Evolutionary conservation across 2,888 invertebrate species (phyloP).

Genomic region (Scrobipalpa costella): DNA sequence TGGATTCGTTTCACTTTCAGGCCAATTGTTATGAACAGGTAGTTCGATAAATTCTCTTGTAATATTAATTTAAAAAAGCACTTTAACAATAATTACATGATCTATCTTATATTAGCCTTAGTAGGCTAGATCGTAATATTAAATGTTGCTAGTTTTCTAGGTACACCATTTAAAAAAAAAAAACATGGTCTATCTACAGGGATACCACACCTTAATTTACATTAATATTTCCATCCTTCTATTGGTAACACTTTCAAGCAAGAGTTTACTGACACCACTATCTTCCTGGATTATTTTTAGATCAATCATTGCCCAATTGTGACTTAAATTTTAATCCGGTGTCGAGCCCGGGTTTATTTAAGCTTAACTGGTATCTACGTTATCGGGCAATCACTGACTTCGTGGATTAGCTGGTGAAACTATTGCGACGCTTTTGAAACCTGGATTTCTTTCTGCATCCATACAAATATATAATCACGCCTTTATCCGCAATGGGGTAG

Average conservation of each 20-base stretch:
- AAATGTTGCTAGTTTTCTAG: too few species aligned
- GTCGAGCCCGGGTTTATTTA: neutral
- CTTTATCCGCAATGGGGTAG: too few species aligned
- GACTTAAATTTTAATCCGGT: conserved; percentile 8
- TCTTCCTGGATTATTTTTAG: neutral
- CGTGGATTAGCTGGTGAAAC: conserved; percentile 16
- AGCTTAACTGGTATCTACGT: conserved; percentile 12
- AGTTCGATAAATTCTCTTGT: neutral
- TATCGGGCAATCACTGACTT: conserved; percentile 17
- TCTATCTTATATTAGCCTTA: too few species aligned
- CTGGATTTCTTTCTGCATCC: neutral
- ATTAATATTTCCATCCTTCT: neutral
- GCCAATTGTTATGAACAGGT: neutral
- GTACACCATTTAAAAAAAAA: too few species aligned
- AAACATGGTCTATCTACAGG: too few species aligned
- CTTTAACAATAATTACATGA: too few species aligned
- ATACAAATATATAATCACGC: too few species aligned
- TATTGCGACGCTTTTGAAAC: conserved; percentile 19
- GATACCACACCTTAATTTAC: neutral
- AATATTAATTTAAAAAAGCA: too few species aligned
- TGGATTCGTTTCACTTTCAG: neutral
- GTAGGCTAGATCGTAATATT: too few species aligned
- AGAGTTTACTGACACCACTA: neutral
- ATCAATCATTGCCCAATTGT: conserved; percentile 16
- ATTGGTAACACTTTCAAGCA: neutral